These are phyloP conservation scores for Theristicus caerulescens DNA, from an alignment of 2,113 vertebrate species.

Conservation along the genomic window DNA sequence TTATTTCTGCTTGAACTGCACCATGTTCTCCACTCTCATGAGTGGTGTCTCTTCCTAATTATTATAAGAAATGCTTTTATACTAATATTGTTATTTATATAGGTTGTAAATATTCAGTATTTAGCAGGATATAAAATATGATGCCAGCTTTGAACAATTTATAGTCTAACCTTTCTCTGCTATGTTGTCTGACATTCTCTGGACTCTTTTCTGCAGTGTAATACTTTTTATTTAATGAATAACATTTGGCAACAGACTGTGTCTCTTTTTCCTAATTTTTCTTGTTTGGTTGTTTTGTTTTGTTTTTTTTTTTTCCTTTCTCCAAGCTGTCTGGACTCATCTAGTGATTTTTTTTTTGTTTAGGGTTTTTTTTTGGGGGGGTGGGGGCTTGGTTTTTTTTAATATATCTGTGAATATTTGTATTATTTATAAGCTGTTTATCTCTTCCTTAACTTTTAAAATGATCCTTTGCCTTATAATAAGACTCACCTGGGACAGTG, in stretches of 20 bases:
- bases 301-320: neutral
- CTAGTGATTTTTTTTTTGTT: neutral
- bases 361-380: accelerated
- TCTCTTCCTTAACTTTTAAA: slow-evolving; percentile 2
- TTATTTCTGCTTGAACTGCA: neutral
- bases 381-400: neutral
- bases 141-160: neutral
- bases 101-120: neutral
- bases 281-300: neutral
- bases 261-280: slow-evolving; percentile 6
- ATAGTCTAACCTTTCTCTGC: neutral
- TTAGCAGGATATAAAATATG: neutral
- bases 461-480: neutral
- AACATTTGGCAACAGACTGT: neutral
- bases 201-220: neutral
- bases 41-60: neutral
- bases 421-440: neutral
- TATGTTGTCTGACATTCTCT: neutral
- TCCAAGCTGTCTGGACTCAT: neutral
- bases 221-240: slow-evolving; percentile 23
- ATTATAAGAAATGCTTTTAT: neutral
- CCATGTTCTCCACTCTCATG: neutral
- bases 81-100: neutral
- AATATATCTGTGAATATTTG: neutral
- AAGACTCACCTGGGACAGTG: neutral